Evolutionary conservation across 2,113 vertebrate genomes (phyloP), one percentile per base, ranked within the genome.

Genomic region (Leuciscus idus): DNA sequence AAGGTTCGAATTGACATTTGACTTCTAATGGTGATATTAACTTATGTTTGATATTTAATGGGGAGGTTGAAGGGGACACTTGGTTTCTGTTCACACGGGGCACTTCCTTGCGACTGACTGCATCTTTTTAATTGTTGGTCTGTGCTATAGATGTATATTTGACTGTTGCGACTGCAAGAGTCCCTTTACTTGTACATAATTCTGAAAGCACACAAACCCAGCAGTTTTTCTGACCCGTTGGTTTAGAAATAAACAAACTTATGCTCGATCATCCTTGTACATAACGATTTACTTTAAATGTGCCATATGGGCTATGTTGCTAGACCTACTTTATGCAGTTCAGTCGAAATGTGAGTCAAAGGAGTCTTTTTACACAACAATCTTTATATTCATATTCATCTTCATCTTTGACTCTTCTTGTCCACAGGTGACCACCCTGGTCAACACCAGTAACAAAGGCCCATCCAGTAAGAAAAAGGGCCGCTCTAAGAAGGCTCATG

Each of bases 381-480:
- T 85, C 68, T 75, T 43, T 23, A 70, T 23, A 70, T 26, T 26
- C 26, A 26, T 52, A 19, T 10, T 10, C 33, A 73, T 81, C 48
- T 68, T 52, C 50, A 52, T 30, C 28, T 78, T 3, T 81, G 57
- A 23, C 61, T 84, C 5, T 33, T 26, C 23, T 84, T 23, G 0
- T 72, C 46, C 30, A 74, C 88, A 99, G 98, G 98, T 99, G 82
- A 99, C 98, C 0, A 99, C 98, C 0, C 95, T 99, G 77, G 98
- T 99, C 87, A 99, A 99, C 92, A 99, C 98, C 62, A 99, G 98
- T 90, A 99, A 96, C 93, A 99, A 99, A 91, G 98, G 98, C 1
- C 98, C 98, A 0, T 99, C 98, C 39, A 96, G 97, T 87, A 99
- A 99, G 92, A 99, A 99, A 96, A 99, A 99, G 93, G 98, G 98